Percentiles rank a stretch among this genome's conserved stretches.
These are phyloP conservation scores for Acanthurus tractus DNA, from an alignment of 2,797 vertebrate genomes.

Conservation along the genomic window DNA sequence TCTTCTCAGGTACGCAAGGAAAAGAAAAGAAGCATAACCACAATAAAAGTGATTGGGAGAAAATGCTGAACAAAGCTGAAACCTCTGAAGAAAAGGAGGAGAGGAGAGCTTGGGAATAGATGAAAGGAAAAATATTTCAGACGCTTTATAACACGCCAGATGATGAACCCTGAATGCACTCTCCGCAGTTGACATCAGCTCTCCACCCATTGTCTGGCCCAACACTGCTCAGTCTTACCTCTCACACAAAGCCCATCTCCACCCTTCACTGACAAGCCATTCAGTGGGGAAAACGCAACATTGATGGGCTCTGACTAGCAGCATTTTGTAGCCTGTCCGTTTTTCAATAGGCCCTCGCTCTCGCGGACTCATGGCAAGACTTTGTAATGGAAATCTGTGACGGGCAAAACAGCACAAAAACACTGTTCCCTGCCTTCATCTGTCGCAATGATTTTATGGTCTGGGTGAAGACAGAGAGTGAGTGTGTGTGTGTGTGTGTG, in stretches of 20 bases:
- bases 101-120: conserved; percentile 55
- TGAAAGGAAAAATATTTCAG: conserved; percentile 55
- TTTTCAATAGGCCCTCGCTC: conserved; percentile 75
- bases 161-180: conserved; percentile 82
- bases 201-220: conserved; percentile 76
- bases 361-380: conserved; percentile 78
- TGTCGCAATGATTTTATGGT: conserved; percentile 81
- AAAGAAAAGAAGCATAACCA: conserved; percentile 29
- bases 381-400: conserved; percentile 86
- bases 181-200: conserved; percentile 65
- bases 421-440: conserved; percentile 81
- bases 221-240: conserved; percentile 62
- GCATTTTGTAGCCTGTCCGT: conserved; percentile 79
- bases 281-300: conserved; percentile 71
- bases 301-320: conserved; percentile 79
- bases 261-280: conserved; percentile 75
- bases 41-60: conserved; percentile 50
- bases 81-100: conserved; percentile 48
- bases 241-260: conserved; percentile 75
- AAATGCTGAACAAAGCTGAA: conserved; percentile 67
- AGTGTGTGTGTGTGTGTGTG: conserved; percentile 40
- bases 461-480: conserved; percentile 62
- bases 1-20: conserved; percentile 39
- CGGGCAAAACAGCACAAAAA: conserved; percentile 79
- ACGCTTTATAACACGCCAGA: conserved; percentile 64